A percentile compares a stretch with the other conserved stretches of the same genome.
Evolutionary conservation across 2,888 invertebrate species (phyloP).

Genomic region (Euphydryas editha): DNA sequence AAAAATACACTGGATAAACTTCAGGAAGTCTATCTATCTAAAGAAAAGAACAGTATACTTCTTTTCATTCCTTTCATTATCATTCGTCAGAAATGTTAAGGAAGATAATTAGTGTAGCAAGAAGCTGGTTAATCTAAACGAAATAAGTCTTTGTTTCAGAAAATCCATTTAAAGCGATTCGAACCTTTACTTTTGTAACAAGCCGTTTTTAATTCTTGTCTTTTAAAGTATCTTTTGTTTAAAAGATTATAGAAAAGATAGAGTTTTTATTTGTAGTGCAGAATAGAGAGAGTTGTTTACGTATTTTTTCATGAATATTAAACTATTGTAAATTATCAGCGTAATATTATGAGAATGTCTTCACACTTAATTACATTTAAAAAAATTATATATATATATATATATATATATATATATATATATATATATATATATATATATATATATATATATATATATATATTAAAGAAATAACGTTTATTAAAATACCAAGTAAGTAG

Average conservation of each 20-base stretch:
- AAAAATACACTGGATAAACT: no score
- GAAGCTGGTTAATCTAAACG: constrained; percentile 10
- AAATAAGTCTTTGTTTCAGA: constrained; percentile 12
- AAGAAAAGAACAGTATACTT: neutral
- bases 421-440: no score
- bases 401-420: no score
- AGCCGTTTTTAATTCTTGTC: neutral
- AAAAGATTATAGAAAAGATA: neutral
- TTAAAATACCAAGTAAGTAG: no score
- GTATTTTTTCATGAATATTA: no score
- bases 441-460: no score
- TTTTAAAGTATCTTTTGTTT: neutral
- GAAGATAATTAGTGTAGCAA: constrained; percentile 10
- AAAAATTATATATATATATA: no score
- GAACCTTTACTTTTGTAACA: constrained; percentile 2
- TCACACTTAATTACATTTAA: no score
- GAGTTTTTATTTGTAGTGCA: neutral
- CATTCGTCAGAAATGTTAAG: neutral
- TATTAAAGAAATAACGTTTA: no score
- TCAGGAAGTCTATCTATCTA: constrained; percentile 1
- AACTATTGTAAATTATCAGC: no score
- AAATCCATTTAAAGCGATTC: constrained; percentile 7
- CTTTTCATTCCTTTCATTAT: constrained; percentile 9
- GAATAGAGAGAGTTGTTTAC: no score
- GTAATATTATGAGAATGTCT: no score